These are phyloP conservation scores for Lordiphosa stackelbergi DNA, from an alignment of 1,140 invertebrate species.

Conservation along the genomic window DNA sequence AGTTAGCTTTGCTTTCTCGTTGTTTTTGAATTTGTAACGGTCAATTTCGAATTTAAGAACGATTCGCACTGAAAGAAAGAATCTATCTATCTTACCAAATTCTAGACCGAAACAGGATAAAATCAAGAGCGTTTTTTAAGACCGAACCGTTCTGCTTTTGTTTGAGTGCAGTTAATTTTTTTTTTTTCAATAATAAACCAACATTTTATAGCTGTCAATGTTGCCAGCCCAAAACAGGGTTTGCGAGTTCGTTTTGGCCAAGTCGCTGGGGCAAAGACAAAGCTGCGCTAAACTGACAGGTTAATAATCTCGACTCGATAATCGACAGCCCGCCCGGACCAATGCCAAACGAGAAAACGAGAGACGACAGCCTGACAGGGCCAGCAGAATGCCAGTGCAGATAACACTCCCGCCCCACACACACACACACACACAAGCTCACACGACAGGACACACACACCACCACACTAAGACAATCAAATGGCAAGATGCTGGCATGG, in stretches of 20 bases:
- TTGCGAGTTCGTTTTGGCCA: slow-evolving; percentile 24
- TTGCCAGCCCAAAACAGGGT: slow-evolving; percentile 14
- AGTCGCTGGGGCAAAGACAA: slow-evolving; percentile 49
- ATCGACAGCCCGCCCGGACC: slow-evolving; percentile 63
- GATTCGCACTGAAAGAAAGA: too few species aligned
- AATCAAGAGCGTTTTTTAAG: too few species aligned
- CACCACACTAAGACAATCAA: slow-evolving; percentile 28
- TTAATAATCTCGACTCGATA: slow-evolving; percentile 75
- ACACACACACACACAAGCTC: slow-evolving; percentile 4
- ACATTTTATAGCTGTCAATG: slow-evolving; percentile 50
- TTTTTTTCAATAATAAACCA: slow-evolving; percentile 20
- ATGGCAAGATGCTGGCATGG: slow-evolving; percentile 12
- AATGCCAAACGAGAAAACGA: slow-evolving; percentile 24
- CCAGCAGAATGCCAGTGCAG: slow-evolving; percentile 44
- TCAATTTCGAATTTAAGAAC: too few species aligned
- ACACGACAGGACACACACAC: slow-evolving; percentile 15
- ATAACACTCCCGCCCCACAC: slow-evolving; percentile 34
- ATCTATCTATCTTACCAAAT: too few species aligned
- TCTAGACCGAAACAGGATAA: too few species aligned
- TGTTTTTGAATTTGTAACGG: too few species aligned
- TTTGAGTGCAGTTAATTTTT: too few species aligned
- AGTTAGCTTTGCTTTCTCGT: too few species aligned
- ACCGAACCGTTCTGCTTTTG: too few species aligned
- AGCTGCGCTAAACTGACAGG: slow-evolving; percentile 71
- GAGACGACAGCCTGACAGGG: slow-evolving; percentile 54